phyloP scores from a whole-genome alignment of 2,888 invertebrate genomes.

The Pardosa pseudoannulata region DNA sequence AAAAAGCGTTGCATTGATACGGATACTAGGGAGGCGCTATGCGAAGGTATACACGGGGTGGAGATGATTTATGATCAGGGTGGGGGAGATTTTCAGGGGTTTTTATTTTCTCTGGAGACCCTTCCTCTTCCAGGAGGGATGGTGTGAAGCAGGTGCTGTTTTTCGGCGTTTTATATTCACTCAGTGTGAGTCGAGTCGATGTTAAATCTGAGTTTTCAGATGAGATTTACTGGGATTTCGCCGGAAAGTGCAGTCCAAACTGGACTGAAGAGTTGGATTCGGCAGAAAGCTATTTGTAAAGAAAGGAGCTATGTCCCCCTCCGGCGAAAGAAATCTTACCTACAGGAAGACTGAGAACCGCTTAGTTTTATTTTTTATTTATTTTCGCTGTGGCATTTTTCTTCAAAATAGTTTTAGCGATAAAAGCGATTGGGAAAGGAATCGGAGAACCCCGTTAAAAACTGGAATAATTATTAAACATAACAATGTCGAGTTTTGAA shows the following conservation, averaged over 20 bases:
- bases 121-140: conserved; percentile 33
- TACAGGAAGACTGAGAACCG: no score
- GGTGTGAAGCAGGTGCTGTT: conserved; percentile 47
- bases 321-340: no score
- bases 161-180: conserved; percentile 33
- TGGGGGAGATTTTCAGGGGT: conserved; percentile 44
- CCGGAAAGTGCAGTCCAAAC: neutral
- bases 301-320: no score
- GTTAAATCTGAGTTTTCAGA: conserved; percentile 3
- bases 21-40: conserved; percentile 26
- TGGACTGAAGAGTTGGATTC: neutral
- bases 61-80: conserved; percentile 63
- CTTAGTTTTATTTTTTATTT: no score
- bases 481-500: no score
- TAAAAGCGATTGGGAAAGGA: no score
- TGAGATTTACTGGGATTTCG: neutral
- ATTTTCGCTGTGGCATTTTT: no score
- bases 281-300: neutral
- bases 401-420: no score
- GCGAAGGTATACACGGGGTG: conserved; percentile 38
- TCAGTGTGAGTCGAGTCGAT: conserved; percentile 2
- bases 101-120: conserved; percentile 57
- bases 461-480: no score
- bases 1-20: conserved; percentile 54
- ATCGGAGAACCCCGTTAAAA: no score